Conservation (phyloP, 2,113 vertebrate species). For the Phycodurus eques region DNA sequence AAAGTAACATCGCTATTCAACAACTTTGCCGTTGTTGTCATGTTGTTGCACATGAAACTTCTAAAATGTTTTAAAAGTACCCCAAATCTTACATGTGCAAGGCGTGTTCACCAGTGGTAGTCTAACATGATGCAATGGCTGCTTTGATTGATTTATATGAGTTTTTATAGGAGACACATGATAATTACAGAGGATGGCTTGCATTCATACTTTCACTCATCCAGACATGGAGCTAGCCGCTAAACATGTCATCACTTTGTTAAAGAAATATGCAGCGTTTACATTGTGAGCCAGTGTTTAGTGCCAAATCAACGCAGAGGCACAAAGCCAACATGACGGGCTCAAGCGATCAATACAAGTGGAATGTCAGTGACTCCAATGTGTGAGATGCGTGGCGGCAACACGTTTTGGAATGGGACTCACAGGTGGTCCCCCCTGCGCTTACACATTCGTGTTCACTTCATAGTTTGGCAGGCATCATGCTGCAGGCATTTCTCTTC, state of each 20-base stretch:
- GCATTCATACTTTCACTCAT: conserved; percentile 9
- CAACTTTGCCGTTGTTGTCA: too few species aligned
- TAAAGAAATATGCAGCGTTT: conserved; percentile 9
- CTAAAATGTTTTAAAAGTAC: background rate
- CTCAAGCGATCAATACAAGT: background rate
- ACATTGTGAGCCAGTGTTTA: background rate
- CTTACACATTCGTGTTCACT: background rate
- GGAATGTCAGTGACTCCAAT: background rate
- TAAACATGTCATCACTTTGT: conserved; percentile 10
- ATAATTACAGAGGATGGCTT: conserved; percentile 1
- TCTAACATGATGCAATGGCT: background rate
- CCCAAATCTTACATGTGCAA: background rate
- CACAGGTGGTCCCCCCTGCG: conserved; percentile 2
- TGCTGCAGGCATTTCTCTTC: conserved; percentile 3
- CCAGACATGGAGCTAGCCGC: background rate
- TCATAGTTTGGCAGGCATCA: conserved; percentile 9
- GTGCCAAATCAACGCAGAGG: background rate
- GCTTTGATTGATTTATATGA: background rate
- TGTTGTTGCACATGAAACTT: too few species aligned
- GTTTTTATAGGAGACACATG: background rate
- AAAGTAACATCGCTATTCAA: too few species aligned
- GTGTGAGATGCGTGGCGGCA: background rate
- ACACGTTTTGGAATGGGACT: background rate
- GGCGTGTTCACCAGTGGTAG: background rate
- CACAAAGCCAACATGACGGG: background rate